These are phyloP conservation scores for Dermatemys mawii DNA, from an alignment of 2,113 vertebrate species.

Conservation along the genomic window DNA sequence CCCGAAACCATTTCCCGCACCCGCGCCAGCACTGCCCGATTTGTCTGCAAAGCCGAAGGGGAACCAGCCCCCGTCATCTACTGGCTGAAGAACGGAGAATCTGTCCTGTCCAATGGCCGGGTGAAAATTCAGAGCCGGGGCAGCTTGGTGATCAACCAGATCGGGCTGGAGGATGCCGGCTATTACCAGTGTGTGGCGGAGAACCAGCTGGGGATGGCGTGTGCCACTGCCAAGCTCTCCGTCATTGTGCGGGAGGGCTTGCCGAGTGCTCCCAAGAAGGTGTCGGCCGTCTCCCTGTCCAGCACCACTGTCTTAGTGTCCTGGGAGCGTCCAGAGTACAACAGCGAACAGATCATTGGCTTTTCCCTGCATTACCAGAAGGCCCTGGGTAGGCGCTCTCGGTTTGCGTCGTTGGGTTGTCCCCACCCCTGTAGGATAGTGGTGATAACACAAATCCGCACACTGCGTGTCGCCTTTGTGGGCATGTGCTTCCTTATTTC, in stretches of 20 bases:
- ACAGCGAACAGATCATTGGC: slow-evolving; percentile 95
- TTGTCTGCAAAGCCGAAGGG: slow-evolving; percentile 93
- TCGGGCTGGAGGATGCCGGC: slow-evolving; percentile 91
- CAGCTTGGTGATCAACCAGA: slow-evolving; percentile 95
- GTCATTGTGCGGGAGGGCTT: slow-evolving; percentile 95
- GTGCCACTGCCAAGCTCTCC: slow-evolving; percentile 89
- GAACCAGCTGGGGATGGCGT: slow-evolving; percentile 91
- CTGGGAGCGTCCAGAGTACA: slow-evolving; percentile 92
- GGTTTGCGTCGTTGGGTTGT: neutral
- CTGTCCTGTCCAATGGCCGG: slow-evolving; percentile 86
- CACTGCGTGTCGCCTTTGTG: neutral
- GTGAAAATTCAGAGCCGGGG: slow-evolving; percentile 91
- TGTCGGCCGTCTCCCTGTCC: slow-evolving; percentile 86
- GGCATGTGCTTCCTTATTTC: neutral
- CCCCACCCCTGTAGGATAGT: fast-evolving
- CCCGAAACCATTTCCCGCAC: slow-evolving; percentile 93
- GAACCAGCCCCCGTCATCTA: slow-evolving; percentile 86
- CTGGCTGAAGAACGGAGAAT: slow-evolving; percentile 92
- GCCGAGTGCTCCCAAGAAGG: slow-evolving; percentile 90
- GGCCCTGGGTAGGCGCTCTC: slow-evolving; percentile 80
- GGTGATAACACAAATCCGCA: neutral
- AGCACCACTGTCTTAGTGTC: slow-evolving; percentile 89
- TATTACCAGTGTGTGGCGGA: slow-evolving; percentile 97
- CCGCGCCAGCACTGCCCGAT: slow-evolving; percentile 93
- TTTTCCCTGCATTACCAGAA: slow-evolving; percentile 96